Evolutionary conservation across 2,113 vertebrate genomes (phyloP), one percentile per base, ranked within the genome.

Genomic region (Amphiprion ocellaris): DNA sequence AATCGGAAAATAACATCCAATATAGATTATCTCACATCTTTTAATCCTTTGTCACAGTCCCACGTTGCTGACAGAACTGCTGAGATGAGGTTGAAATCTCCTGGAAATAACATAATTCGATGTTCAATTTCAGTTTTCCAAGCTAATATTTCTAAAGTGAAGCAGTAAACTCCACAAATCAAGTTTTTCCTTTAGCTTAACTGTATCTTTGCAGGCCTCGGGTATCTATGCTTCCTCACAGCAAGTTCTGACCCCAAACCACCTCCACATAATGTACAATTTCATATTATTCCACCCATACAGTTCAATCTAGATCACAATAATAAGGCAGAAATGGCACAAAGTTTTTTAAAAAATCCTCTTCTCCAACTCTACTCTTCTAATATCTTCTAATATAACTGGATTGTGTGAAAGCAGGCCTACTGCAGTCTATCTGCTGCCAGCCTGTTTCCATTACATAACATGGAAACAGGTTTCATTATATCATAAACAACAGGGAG

Each of bases 391-490:
- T 44, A 44, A 44, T 44, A 44, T 44, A 44, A 37, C 33, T 37
- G 41, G 26, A 2, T 14, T 12, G 41, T 44, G 11, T 44, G 41
- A 44, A 44, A 44, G 4, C 41, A 26, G 24, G 14, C 19, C 26
- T 49, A 1, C 7, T 19, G 8, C 12, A 30, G 15, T 33, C 23
- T 50, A 6, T 41, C 14, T 33, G 26, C 14, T 17, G 54, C 56
- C 14, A 23, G 16, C 54, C 60, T 55, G 74, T 52, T 72, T 62
- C 30, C 14, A 61, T 80, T 59, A 82, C 33, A 74, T 49, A 70
- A 70, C 24, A 19, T n/a, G 21, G 33, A 72, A 28, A 69, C 59
- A 10, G 30, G 46, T 63, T 74, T 41, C 41, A 52, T 37, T 16
- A 61, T 19, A 54, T 58, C 37, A 74, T 21, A 53, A 77, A 30